These are phyloP conservation scores for Pedetes capensis DNA, from an alignment of 2,113 vertebrate genomes.

Conservation along the genomic window DNA sequence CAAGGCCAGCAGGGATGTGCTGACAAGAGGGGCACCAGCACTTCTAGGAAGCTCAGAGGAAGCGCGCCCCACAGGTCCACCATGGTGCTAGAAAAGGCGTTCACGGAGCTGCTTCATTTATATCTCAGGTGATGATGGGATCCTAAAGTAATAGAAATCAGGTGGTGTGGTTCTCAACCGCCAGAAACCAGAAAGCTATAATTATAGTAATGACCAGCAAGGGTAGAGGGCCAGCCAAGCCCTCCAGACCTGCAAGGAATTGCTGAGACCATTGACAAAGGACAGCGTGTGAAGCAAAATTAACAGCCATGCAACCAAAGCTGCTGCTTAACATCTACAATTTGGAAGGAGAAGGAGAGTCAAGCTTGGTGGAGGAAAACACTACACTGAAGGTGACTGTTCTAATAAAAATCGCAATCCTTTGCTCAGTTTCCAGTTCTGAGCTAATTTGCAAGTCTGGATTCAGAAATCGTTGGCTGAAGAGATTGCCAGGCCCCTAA, in stretches of 20 bases:
- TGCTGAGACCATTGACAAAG: background rate
- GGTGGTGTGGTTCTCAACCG: background rate
- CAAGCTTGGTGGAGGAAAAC: too few relatives aligned
- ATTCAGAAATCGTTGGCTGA: too few relatives aligned
- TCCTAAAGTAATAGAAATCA: background rate
- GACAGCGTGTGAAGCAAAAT: background rate
- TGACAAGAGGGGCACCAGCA: background rate
- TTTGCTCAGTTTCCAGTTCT: too few relatives aligned
- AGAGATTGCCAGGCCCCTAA: too few relatives aligned
- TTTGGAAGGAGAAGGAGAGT: too few relatives aligned
- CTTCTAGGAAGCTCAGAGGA: background rate
- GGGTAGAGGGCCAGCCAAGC: background rate
- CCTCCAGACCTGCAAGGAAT: background rate
- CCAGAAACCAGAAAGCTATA: background rate
- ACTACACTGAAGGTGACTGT: too few relatives aligned
- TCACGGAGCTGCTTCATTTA: background rate
- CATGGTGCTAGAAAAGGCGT: background rate
- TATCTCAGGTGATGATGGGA: background rate
- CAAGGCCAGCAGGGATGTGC: background rate
- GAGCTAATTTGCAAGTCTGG: too few relatives aligned
- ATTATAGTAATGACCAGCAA: background rate
- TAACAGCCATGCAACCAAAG: too few relatives aligned
- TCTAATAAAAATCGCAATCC: too few relatives aligned
- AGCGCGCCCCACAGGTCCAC: background rate
- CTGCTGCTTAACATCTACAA: too few relatives aligned